Evolutionary conservation across 2,888 invertebrate genomes (phyloP), one percentile per base, ranked within the genome.

Genomic region (Ferrisia virgata): DNA sequence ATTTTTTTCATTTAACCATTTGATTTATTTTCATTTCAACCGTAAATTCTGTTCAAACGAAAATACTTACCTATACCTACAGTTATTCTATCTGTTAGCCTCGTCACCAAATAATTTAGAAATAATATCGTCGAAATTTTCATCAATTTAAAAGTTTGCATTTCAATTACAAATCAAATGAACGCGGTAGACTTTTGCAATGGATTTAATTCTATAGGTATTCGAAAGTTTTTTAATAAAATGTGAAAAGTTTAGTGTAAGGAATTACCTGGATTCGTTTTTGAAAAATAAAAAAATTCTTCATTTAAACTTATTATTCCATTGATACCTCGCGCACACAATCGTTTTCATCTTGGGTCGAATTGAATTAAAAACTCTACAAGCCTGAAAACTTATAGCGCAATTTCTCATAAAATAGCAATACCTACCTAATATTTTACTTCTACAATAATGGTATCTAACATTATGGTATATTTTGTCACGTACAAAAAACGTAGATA

Each of bases 131-230:
- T 28, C 28, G 53, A 22, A 53, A 53, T 22, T 40, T 53, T 22
- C 53, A 53, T 64, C 64, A 64, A 64, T 64, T 64, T 64, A 31
- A 64, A 64, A 64, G 64, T 64, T 64, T 64, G 64, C 64, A 64
- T 64, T 64, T 64, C 64, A 64, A 64, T 64, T 64, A 64, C 28
- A 64, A 28, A 64, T 28, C 64, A 31, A 64, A 28, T 64, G 28
- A 64, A 64, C 31, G 64, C 13, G n/a, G 13, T 15, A 64, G 13
- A 53, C 22, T 53, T 6, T 6, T 28, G 15, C 28, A 31, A 0
- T 64, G 28, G 28, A 28, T 64, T 64, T 64, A 31, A 64, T 28
- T 13, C 15, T 28, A 11, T 39, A 39, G n/a, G 28, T 64, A 64
- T 64, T 64, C 18, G 64, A 64, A 64, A 64, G 64, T 64, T 64